Percentiles rank a stretch among this genome's conserved stretches.
phyloP scores from a whole-genome alignment of 2,888 invertebrate species.

The Pseudococcus jackbeardsleyi region DNA sequence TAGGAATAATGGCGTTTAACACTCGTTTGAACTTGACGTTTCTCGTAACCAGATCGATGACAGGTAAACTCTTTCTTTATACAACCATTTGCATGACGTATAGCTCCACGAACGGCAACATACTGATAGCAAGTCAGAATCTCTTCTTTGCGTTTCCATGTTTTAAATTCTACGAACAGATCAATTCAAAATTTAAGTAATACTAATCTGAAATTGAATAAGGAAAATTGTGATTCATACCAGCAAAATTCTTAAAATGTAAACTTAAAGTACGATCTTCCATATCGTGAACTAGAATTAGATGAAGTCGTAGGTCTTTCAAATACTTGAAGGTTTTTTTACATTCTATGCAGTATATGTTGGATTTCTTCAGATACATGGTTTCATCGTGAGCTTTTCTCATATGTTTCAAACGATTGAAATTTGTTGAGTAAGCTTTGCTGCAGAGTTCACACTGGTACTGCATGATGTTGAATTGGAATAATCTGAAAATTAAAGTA shows the following conservation, averaged over 20 bases:
- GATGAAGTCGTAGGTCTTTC: slow-evolving; percentile 14
- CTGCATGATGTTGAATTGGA: not conserved
- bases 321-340: slow-evolving; percentile 21
- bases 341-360: slow-evolving; percentile 9
- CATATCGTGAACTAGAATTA: slow-evolving; percentile 12
- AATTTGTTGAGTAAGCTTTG: slow-evolving; percentile 32
- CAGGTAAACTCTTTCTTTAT: slow-evolving; percentile 41
- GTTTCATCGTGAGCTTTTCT: slow-evolving; percentile 48
- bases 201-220: not conserved
- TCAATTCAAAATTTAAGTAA: not conserved
- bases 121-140: not conserved
- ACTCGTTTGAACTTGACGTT: not conserved
- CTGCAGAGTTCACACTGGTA: slow-evolving; percentile 4
- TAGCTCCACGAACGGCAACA: slow-evolving; percentile 16
- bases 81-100: slow-evolving; percentile 24
- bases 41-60: slow-evolving; percentile 19
- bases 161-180: slow-evolving; percentile 8
- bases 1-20: slow-evolving; percentile 27
- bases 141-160: slow-evolving; percentile 45
- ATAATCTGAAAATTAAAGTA: not conserved
- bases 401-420: slow-evolving; percentile 42
- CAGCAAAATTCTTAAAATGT: slow-evolving; percentile 14
- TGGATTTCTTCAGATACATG: slow-evolving; percentile 23
- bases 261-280: not conserved
- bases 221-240: not conserved